Base-by-base conservation (phyloP, 2,113 vertebrate genomes). In the Megaptera novaeangliae region DNA sequence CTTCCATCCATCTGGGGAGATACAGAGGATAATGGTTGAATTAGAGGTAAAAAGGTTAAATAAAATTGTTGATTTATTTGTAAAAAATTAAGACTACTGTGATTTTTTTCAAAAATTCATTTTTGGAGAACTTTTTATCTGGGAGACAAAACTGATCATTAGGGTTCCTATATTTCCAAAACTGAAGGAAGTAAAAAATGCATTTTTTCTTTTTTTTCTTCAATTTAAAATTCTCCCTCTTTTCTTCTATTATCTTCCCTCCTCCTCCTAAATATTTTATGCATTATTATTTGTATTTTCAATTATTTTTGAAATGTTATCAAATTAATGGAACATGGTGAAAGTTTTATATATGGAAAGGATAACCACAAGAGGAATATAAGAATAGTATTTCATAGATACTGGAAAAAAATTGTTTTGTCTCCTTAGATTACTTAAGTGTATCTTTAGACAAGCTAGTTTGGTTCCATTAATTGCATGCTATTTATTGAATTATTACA, bases 261-360 rank as follows among this genome's bases (percentile, higher is more conserved):
- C 12, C 36, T 80, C 14, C 29, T 85, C 34, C 17, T 94, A 36
- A 85, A 81, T 84, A 86, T 71, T 14, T 31, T 36, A 23, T 52
- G 4, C 3, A 21, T 12, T 95, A 31, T 86, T 94, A 20, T 78
- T 81, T 97, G 92, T 84, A 63, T 86, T 89, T 94, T 69, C 31
- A 94, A 29, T 83, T 23, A n/a, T 71, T 82, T 93, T 92, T 83
- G 15, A 95, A 88, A 89, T 90, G 14, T 55, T 88, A 86, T 57
- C 44, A 82, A 81, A 57, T 72, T 82, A 80, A 91, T 68, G 23
- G 17, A 29, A 59, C 34, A 46, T 21, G 21, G 2, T 87, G 1
- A 86, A 46, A 41, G 25, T 81, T 89, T 92, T 82, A 57, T 82
- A 64, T 88, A 83, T 71, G 52, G 6, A 83, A 95, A 83, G 25